Evolutionary conservation across 2,888 invertebrate genomes (phyloP).

Genomic region (Temnothorax unifasciatus): DNA sequence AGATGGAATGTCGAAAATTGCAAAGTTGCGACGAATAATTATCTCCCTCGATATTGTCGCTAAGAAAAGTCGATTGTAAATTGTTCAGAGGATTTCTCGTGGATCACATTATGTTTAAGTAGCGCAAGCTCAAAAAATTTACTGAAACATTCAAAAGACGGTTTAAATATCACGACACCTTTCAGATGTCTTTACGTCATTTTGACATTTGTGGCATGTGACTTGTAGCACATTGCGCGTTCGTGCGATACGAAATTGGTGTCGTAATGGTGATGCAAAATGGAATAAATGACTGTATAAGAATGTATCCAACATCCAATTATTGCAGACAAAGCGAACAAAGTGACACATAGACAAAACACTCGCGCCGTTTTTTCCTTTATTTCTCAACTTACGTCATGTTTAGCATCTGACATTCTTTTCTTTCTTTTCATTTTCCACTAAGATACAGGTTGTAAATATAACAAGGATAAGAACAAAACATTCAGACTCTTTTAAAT

Average conservation of each 20-base stretch:
- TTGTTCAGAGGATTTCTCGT: not conserved
- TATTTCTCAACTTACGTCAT: slow-evolving; percentile 11
- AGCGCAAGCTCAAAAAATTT: not conserved
- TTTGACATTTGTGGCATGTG: not conserved
- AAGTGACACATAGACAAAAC: slow-evolving; percentile 14
- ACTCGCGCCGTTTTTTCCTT: not conserved
- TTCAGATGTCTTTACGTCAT: not conserved
- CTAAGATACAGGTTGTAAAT: slow-evolving; percentile 1
- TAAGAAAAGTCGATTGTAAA: not conserved
- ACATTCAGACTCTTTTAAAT: not conserved
- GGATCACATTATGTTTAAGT: not conserved
- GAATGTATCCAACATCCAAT: slow-evolving; percentile 2
- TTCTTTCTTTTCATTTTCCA: not conserved
- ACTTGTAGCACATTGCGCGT: not conserved
- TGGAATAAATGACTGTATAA: slow-evolving; percentile 22
- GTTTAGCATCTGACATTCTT: slow-evolving; percentile 21
- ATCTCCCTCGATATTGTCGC: not conserved
- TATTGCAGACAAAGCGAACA: not conserved
- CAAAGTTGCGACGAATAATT: slow-evolving; percentile 31
- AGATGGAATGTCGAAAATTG: slow-evolving; percentile 21
- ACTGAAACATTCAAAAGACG: not conserved
- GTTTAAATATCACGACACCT: not conserved
- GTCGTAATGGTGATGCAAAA: not conserved
- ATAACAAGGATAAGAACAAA: not conserved
- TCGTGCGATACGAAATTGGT: slow-evolving; percentile 4